Evolutionary conservation across 2,888 invertebrate species (phyloP), one percentile per base, ranked within the genome.

Genomic region (Nowickia ferox): DNA sequence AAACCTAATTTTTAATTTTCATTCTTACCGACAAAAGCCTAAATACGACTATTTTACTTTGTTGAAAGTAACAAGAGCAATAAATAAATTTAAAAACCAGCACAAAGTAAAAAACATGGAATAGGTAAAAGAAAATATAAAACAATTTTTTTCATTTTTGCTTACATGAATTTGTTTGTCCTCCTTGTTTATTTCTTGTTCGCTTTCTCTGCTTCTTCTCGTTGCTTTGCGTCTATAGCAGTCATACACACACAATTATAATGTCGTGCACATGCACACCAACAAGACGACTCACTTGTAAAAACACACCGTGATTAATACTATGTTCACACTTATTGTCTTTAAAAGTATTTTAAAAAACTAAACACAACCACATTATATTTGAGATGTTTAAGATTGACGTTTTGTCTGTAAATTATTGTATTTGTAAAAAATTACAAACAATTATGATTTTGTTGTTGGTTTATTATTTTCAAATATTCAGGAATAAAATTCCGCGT

Each of bases 111-210:
- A 22, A 11, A 22, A 48, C 9, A 66, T 9, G 22, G 10, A 59
- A 48, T 2, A 57, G 19, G 17, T 30, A 69, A 51, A 53, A 61
- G 1, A 42, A 42, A 22, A 57, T 15, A 13, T 30, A 69, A 51
- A 53, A 61, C 1, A 42, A 22, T 22, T 44, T 5, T 65, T 48
- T 48, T 17, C 4, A 10, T 11, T 15, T 30, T 42, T 61, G 22
- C 79, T 79, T 79, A 79, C 79, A 65, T 72, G 63, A 57, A 79
- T 63, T 68, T 57, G 57, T 40, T 65, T 17, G 44, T 71, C 61
- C 72, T 80, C 80, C 57, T 65, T 72, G 55, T 53, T 77, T 38
- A 19, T 63, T 55, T 48, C 6, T 48, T 48, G 11, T 48, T 46
- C 15, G 55, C 4, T 38, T 5, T 19, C 17, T 19, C 9, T 57